A percentile compares a stretch with the other conserved stretches of the same genome.
Conservation (phyloP, 1,140 invertebrate genomes). For the Drosophila ficusphila region DNA sequence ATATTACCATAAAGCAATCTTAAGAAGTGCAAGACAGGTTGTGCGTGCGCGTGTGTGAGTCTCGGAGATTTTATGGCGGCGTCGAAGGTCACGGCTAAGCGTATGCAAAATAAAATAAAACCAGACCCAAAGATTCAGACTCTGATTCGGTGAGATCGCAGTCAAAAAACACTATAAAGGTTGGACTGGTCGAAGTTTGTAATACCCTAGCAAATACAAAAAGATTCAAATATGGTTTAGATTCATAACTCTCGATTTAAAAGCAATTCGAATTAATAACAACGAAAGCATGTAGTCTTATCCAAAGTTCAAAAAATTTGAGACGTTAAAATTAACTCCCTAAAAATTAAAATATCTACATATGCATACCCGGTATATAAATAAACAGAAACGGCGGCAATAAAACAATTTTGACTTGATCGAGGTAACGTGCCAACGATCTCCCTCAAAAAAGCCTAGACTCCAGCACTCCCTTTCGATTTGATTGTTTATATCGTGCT, state of each 20-base stretch:
- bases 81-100: constrained; percentile 73
- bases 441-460: constrained; percentile 27
- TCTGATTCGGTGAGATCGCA: constrained; percentile 28
- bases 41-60: constrained; percentile 24
- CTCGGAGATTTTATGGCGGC: constrained; percentile 57
- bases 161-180: constrained; percentile 10
- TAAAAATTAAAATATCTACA: too few species aligned
- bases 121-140: constrained; percentile 44
- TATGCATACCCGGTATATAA: too few species aligned
- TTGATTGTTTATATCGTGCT: constrained; percentile 14
- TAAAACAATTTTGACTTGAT: constrained; percentile 64
- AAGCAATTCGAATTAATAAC: too few species aligned
- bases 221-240: too few species aligned
- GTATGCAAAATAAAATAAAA: constrained; percentile 66
- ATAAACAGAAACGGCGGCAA: constrained; percentile 18
- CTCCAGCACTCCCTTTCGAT: constrained; percentile 61
- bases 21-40: constrained; percentile 30
- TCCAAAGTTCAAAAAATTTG: too few species aligned
- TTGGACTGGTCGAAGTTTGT: background rate
- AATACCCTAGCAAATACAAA: background rate
- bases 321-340: too few species aligned
- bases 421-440: constrained; percentile 78
- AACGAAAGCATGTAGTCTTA: too few species aligned
- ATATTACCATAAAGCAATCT: constrained; percentile 14
- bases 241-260: too few species aligned